phyloP scores from a whole-genome alignment of 1,140 invertebrate species.

The Drosophila lowei region DNA sequence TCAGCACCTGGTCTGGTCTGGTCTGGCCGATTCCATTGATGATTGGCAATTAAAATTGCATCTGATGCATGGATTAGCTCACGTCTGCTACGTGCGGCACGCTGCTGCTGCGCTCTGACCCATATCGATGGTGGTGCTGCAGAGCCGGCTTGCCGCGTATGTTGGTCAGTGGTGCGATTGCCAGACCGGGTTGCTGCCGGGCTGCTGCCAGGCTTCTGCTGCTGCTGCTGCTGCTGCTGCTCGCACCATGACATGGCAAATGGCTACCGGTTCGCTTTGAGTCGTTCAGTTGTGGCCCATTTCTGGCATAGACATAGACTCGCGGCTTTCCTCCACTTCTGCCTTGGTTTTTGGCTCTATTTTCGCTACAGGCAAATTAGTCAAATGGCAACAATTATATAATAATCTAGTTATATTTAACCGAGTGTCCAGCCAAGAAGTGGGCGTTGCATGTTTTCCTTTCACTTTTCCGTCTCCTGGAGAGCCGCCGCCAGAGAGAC shows the following conservation, averaged over 20 bases:
- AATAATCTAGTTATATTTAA: constrained; percentile 64
- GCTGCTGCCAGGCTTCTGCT: too few species aligned
- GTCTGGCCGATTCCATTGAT: constrained; percentile 15
- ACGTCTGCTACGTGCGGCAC: constrained; percentile 46
- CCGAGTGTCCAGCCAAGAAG: constrained; percentile 50
- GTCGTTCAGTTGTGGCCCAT: constrained; percentile 13
- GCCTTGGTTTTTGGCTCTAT: constrained; percentile 27
- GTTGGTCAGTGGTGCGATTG: constrained; percentile 69
- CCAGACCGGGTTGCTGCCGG: constrained; percentile 9
- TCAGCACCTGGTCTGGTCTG: not conserved
- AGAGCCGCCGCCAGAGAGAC: not conserved
- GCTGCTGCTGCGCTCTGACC: constrained; percentile 37
- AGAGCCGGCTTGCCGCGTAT: constrained; percentile 54
- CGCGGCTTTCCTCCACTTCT: constrained; percentile 20
- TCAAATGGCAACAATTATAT: constrained; percentile 73
- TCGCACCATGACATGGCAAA: constrained; percentile 38
- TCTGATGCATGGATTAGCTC: constrained; percentile 55
- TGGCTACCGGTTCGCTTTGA: constrained; percentile 48
- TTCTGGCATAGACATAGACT: constrained; percentile 6
- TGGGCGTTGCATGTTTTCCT: constrained; percentile 76
- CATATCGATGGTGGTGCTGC: constrained; percentile 38
- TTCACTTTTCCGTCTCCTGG: constrained; percentile 59
- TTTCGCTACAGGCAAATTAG: constrained; percentile 63
- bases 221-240: too few species aligned
- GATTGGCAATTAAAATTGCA: constrained; percentile 73